Conservation (phyloP, 2,797 vertebrate species). For the Synanceia verrucosa region DNA sequence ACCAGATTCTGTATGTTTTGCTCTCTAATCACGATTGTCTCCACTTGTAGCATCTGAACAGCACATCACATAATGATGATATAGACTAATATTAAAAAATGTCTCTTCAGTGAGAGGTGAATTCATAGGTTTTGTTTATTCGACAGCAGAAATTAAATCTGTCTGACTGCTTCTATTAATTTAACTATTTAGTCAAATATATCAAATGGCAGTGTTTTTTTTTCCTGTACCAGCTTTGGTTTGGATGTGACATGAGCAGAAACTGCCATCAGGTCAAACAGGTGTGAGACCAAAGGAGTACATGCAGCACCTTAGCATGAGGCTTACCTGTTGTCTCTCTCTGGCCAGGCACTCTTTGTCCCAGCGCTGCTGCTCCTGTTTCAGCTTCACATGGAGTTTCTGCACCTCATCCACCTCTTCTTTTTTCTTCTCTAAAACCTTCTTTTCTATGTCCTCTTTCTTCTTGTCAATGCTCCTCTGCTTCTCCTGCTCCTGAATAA, state of each 20-base stretch:
- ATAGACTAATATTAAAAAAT: background rate
- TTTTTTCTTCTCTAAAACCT: slow-evolving; percentile 70
- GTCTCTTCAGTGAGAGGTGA: background rate
- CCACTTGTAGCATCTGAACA: background rate
- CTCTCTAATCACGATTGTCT: too few species aligned
- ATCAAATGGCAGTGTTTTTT: background rate
- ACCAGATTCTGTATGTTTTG: too few species aligned
- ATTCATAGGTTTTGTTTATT: background rate
- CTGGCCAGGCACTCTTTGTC: slow-evolving; percentile 82
- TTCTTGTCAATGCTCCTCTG: slow-evolving; percentile 78
- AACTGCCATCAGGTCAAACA: background rate
- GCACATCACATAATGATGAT: background rate
- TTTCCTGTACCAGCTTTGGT: background rate
- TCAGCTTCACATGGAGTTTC: slow-evolving; percentile 85
- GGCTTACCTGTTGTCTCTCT: slow-evolving; percentile 80
- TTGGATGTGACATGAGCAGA: background rate
- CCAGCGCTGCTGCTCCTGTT: slow-evolving; percentile 90
- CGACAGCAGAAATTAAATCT: background rate
- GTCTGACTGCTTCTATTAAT: background rate
- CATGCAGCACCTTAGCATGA: background rate
- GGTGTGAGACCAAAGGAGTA: background rate
- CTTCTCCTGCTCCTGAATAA: slow-evolving; percentile 79
- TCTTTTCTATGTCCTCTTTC: slow-evolving; percentile 80
- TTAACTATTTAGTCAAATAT: background rate
- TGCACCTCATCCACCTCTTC: slow-evolving; percentile 77